phyloP scores from a whole-genome alignment of 2,113 vertebrate genomes.

The Brachionichthys hirsutus region DNA sequence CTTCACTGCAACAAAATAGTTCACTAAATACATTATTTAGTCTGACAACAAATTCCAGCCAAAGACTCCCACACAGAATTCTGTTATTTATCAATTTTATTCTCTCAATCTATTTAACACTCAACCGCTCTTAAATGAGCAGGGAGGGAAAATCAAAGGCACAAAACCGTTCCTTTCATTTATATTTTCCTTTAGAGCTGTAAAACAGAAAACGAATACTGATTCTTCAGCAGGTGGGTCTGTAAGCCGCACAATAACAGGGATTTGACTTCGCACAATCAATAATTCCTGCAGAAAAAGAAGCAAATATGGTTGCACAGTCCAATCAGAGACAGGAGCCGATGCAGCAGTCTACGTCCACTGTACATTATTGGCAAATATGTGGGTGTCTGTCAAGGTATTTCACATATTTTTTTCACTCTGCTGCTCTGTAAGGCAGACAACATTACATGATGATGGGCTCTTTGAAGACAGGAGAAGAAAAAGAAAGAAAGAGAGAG shows the following conservation, averaged over 20 bases:
- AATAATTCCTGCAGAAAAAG: conserved; percentile 51
- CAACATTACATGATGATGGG: conserved; percentile 49
- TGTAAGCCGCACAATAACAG: conserved; percentile 23
- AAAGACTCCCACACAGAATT: conserved; percentile 21
- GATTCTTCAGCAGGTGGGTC: conserved; percentile 56
- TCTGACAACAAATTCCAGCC: conserved; percentile 16
- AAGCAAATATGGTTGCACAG: conserved; percentile 21
- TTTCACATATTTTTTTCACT: conserved; percentile 48
- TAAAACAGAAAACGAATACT: conserved; percentile 50
- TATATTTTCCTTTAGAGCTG: conserved; percentile 32
- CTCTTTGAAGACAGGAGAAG: conserved; percentile 63
- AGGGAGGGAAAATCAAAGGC: conserved; percentile 21
- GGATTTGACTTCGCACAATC: conserved; percentile 53
- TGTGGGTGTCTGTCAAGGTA: conserved; percentile 59
- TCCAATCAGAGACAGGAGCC: conserved; percentile 36
- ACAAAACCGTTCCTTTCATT: conserved; percentile 36
- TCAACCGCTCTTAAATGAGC: conserved; percentile 36
- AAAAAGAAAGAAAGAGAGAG: conserved; percentile 50
- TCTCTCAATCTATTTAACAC: conserved; percentile 37
- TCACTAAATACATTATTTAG: conserved; percentile 13
- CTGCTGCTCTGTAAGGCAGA: conserved; percentile 43
- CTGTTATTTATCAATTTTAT: conserved; percentile 21
- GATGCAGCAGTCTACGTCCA: conserved; percentile 12
- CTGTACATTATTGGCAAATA: conserved; percentile 60
- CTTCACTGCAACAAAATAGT: conserved; percentile 20